These are phyloP conservation scores for Stictocephala bisonia DNA, from an alignment of 2,888 invertebrate species.

Conservation along the genomic window DNA sequence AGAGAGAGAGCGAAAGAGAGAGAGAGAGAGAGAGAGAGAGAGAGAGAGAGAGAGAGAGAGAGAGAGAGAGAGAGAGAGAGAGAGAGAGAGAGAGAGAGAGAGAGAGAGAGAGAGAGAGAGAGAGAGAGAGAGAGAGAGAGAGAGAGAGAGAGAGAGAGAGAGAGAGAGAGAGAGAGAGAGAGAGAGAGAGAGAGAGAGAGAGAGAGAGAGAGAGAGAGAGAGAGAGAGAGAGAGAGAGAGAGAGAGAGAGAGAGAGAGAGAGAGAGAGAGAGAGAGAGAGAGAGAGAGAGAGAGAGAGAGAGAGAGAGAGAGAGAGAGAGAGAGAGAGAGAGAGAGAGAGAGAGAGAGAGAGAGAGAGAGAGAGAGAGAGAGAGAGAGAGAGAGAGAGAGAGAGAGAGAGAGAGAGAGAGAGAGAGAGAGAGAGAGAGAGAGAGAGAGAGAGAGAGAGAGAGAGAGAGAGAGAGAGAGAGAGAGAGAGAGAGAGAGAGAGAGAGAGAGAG, in stretches of 20 bases:
- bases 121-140: constrained; percentile 1
- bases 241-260: constrained; percentile 14
- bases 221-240: constrained; percentile 16
- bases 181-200: neutral
- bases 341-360: neutral
- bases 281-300: neutral
- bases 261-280: neutral
- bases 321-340: neutral
- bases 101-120: neutral
- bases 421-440: neutral
- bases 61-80: constrained; percentile 1
- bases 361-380: constrained; percentile 4
- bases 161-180: neutral
- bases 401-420: neutral
- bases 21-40: neutral
- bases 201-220: constrained; percentile 40
- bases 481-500: neutral
- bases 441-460: neutral
- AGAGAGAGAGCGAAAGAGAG: too few species aligned
- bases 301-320: constrained; percentile 1
- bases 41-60: constrained; percentile 12
- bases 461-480: neutral
- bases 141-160: neutral
- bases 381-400: constrained; percentile 18
- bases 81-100: neutral